Conservation (phyloP, 1,140 invertebrate species). For the Drosophila funebris region DNA sequence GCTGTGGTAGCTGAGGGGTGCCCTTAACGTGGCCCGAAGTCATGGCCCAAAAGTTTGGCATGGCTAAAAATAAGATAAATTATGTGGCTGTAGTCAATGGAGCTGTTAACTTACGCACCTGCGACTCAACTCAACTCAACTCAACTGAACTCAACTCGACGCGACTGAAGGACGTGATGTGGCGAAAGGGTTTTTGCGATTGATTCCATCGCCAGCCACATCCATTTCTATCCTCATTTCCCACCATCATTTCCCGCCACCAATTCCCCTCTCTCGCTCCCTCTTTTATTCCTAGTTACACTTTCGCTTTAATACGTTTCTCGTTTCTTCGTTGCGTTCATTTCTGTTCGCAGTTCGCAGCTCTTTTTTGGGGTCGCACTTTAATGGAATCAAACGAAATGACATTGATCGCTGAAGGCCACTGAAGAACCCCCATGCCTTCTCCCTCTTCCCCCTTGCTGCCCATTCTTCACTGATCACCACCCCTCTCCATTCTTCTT, state of each 20-base stretch:
- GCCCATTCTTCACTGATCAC: background rate
- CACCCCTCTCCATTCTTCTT: background rate
- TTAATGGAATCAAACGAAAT: constrained; percentile 78
- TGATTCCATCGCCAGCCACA: constrained; percentile 13
- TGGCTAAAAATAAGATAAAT: constrained; percentile 80
- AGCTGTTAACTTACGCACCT: constrained; percentile 78
- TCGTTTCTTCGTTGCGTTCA: constrained; percentile 2
- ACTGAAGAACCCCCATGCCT: constrained; percentile 20
- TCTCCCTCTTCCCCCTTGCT: background rate
- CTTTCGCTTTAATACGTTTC: constrained; percentile 19
- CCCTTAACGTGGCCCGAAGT: constrained; percentile 26
- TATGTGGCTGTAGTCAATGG: constrained; percentile 78
- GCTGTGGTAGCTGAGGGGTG: no score
- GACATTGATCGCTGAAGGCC: constrained; percentile 79
- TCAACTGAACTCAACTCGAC: background rate
- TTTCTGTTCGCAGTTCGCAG: constrained; percentile 17
- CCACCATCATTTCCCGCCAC: background rate
- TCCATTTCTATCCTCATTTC: background rate
- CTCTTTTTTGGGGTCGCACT: constrained; percentile 62
- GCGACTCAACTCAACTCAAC: constrained; percentile 20
- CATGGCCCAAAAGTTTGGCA: constrained; percentile 15
- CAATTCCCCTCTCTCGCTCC: background rate
- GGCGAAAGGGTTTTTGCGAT: constrained; percentile 32
- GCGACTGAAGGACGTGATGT: constrained; percentile 21
- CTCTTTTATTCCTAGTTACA: background rate